Evolutionary conservation across 2,888 invertebrate genomes (phyloP).

Genomic region (Leptinotarsa juncta): DNA sequence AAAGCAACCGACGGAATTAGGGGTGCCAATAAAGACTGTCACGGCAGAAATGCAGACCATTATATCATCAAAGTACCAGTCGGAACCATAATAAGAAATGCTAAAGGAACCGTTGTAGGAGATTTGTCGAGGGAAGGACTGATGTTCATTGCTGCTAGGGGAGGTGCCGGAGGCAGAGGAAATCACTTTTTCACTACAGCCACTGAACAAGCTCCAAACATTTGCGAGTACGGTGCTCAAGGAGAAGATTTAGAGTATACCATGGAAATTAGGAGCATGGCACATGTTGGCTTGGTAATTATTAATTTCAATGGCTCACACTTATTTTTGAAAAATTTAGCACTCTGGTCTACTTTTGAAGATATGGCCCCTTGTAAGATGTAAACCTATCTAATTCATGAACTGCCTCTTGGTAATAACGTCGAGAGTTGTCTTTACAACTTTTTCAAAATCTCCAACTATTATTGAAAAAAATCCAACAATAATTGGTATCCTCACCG

Average conservation of each 20-base stretch:
- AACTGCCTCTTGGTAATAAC: too few species aligned
- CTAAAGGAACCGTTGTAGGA: constrained; percentile 71
- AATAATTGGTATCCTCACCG: too few species aligned
- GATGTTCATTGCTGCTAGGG: constrained; percentile 93
- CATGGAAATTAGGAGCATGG: constrained; percentile 91
- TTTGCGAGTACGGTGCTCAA: constrained; percentile 87
- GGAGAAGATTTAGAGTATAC: constrained; percentile 83
- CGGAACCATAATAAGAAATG: constrained; percentile 79
- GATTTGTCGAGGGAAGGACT: constrained; percentile 76
- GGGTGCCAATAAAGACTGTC: constrained; percentile 80
- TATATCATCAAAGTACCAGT: constrained; percentile 81
- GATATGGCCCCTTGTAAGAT: too few species aligned
- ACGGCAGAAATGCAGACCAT: constrained; percentile 85
- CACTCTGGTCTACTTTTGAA: too few species aligned
- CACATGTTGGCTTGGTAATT: constrained; percentile 88
- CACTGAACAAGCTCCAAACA: constrained; percentile 80
- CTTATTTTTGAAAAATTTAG: constrained; percentile 8
- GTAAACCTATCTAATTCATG: too few species aligned
- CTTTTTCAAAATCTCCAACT: too few species aligned
- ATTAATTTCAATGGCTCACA: not conserved
- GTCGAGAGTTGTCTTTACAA: too few species aligned
- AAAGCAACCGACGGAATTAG: constrained; percentile 78
- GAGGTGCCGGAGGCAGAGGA: constrained; percentile 96
- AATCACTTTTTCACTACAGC: constrained; percentile 91
- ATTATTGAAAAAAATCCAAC: too few species aligned